Evolutionary conservation across 2,113 vertebrate genomes (phyloP), one percentile per base, ranked within the genome.

Genomic region (Vulpes vulpes): DNA sequence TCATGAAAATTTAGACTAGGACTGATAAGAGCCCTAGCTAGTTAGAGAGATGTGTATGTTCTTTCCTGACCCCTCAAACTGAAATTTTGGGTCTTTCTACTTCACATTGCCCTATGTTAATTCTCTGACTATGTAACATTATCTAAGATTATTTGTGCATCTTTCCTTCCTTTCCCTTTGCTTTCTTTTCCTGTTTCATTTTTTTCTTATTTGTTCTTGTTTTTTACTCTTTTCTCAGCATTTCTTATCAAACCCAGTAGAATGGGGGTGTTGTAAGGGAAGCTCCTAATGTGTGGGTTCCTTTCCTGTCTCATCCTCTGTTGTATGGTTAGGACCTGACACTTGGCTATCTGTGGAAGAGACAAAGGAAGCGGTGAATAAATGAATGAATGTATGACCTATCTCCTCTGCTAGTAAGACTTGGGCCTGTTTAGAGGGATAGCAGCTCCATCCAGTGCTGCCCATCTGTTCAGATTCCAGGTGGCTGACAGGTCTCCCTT

Each of bases 391-490:
- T 51, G 27, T 78, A 84, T 88, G 35, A 69, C 49, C 3, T 35
- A 9, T 35, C 32, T 89, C 22, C 67, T 80, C 71, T 43, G 62
- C 57, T 95, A 35, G 57, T 23, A 43, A 89, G 30, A 71, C 22
- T 1, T 3, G 4, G 64, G 23, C 57, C 23, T 76, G 17, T 84
- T 23, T 78, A 3, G 23, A 89, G 79, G 79, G 32, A 12, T 32
- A 60, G 27, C 25, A 60, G 19, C 35, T 94, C 32, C 55, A 30
- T 51, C 51, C 51, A 80, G 0, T 67, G 32, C 27, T 43, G 17
- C 51, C 80, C 62, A 88, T 95, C 74, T 94, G 83, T 74, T 96
- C 76, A 22, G 85, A 94, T 76, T 76, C 74, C 51, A 53, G 57
- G 38, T 23, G 55, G 49, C 69, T 25, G 16, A 83, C 65, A 88